A percentile compares a stretch with the other conserved stretches of the same genome.
Evolutionary conservation across 2,888 invertebrate genomes (phyloP).

Genomic region (Ichneumoninae sp.): DNA sequence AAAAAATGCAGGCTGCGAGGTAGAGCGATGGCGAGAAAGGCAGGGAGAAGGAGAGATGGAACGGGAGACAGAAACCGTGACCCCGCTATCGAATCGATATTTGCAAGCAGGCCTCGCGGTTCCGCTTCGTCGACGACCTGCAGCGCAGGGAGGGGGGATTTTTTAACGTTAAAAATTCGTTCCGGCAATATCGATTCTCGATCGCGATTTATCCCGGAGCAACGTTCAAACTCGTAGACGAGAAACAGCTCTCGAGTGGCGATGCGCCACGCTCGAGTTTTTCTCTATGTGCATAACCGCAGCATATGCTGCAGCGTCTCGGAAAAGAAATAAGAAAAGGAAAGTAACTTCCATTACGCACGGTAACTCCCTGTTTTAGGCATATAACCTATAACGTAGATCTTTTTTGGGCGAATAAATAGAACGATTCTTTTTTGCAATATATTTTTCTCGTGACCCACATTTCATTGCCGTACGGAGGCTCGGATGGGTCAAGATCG

Average conservation of each 20-base stretch:
- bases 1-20: conserved; percentile 11
- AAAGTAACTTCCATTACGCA: not conserved
- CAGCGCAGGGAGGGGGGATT: not conserved
- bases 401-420: not conserved
- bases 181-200: conserved; percentile 40
- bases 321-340: not conserved
- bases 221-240: not conserved
- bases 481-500: conserved; percentile 10
- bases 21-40: conserved; percentile 19
- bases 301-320: not conserved
- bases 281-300: not conserved
- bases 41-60: conserved; percentile 23
- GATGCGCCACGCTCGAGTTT: not conserved
- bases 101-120: conserved; percentile 43
- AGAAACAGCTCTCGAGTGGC: not conserved
- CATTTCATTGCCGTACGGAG: conserved; percentile 26
- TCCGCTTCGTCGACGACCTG: conserved; percentile 4
- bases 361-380: not conserved
- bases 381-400: not conserved
- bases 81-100: conserved; percentile 64
- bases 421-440: not conserved
- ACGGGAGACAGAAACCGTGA: conserved; percentile 47
- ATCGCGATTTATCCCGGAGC: conserved; percentile 16
- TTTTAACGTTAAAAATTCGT: conserved; percentile 30
- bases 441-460: conserved; percentile 26